phyloP scores from a whole-genome alignment of 2,888 invertebrate species.

The Exocentrus adspersus region DNA sequence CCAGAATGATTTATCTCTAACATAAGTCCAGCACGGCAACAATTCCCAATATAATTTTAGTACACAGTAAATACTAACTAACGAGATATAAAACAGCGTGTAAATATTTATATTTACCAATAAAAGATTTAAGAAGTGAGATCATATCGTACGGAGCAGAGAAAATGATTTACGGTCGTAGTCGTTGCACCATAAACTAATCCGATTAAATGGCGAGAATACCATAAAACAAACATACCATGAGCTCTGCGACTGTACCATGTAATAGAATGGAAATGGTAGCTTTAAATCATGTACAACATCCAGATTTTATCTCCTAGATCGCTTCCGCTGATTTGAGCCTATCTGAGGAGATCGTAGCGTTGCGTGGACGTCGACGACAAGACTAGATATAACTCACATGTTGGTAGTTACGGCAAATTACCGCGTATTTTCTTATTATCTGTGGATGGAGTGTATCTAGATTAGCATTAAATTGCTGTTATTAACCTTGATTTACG shows the following conservation, averaged over 20 bases:
- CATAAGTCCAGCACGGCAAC: background rate
- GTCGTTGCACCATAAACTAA: slow-evolving; percentile 28
- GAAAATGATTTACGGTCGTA: slow-evolving; percentile 10
- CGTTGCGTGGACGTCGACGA: slow-evolving; percentile 26
- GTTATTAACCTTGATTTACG: slow-evolving; percentile 37
- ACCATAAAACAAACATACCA: slow-evolving; percentile 30
- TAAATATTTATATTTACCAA: slow-evolving; percentile 14
- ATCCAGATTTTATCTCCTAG: slow-evolving; percentile 34
- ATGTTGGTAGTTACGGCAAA: slow-evolving; percentile 30
- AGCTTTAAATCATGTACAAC: slow-evolving; percentile 39
- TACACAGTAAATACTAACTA: slow-evolving; percentile 18
- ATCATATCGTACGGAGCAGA: slow-evolving; percentile 12
- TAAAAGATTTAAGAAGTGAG: slow-evolving; percentile 10
- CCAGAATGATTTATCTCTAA: background rate
- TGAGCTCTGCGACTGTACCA: slow-evolving; percentile 28
- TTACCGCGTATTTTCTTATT: slow-evolving; percentile 33
- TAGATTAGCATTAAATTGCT: slow-evolving; percentile 34
- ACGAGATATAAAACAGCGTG: slow-evolving; percentile 7
- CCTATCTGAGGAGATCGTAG: slow-evolving; percentile 27
- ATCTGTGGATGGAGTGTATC: slow-evolving; percentile 28
- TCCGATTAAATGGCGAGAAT: slow-evolving; percentile 33
- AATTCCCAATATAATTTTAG: slow-evolving; percentile 15
- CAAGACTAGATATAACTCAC: slow-evolving; percentile 29
- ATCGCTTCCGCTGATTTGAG: slow-evolving; percentile 35
- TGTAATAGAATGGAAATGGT: slow-evolving; percentile 36